phyloP scores from a whole-genome alignment of 2,797 vertebrate genomes.

The Cercopithecus diana region DNA sequence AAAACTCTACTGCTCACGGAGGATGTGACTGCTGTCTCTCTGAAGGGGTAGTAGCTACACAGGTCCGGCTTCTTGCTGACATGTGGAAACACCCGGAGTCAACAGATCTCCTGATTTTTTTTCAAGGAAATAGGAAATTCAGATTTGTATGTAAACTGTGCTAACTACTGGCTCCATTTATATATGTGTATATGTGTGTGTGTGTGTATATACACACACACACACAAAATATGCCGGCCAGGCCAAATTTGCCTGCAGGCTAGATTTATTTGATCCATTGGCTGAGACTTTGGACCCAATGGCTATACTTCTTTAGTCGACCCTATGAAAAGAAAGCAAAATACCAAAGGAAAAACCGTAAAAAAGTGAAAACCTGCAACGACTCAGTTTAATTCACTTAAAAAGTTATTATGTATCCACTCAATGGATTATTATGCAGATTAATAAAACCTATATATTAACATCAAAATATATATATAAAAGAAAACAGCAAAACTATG shows the following conservation, averaged over 20 bases:
- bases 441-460: neutral
- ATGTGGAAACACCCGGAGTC: neutral
- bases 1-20: neutral
- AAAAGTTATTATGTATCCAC: neutral
- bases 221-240: neutral
- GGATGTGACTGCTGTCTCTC: neutral
- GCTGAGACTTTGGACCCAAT: neutral
- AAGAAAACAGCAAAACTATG: neutral
- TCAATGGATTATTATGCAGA: neutral
- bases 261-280: neutral
- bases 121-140: neutral
- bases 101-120: neutral
- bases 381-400: neutral
- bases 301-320: neutral
- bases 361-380: neutral
- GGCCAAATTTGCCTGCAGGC: neutral
- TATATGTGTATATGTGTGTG: neutral
- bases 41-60: neutral
- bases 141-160: neutral
- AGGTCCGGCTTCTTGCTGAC: neutral
- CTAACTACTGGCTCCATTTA: neutral
- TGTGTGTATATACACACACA: rapidly evolving
- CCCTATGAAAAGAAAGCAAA: neutral
- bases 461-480: neutral
- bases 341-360: neutral